These are phyloP conservation scores for Peromyscus aztecus DNA, from an alignment of 2,797 vertebrate genomes.

Conservation along the genomic window DNA sequence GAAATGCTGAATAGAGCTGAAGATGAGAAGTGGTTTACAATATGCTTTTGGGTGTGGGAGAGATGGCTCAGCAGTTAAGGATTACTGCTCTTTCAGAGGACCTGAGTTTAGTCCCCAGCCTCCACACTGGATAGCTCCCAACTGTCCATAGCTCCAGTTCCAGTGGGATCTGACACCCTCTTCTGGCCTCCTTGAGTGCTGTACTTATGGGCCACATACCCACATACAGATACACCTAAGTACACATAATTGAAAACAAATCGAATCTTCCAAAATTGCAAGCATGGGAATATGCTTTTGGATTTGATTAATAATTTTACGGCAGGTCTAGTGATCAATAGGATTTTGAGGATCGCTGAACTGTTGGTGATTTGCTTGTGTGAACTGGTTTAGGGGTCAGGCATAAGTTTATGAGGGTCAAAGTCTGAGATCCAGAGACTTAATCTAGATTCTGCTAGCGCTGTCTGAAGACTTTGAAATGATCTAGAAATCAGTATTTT, in stretches of 20 bases:
- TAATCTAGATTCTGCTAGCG: neutral
- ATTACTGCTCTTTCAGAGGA: neutral
- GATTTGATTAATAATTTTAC: conserved; percentile 10
- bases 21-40: conserved; percentile 7
- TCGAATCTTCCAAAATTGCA: neutral
- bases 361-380: neutral
- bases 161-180: neutral
- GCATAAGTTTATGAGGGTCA: neutral
- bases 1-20: conserved; percentile 49
- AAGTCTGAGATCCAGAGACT: neutral
- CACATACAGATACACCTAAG: neutral
- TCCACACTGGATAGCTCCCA: neutral
- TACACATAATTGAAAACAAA: neutral
- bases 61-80: neutral
- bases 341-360: neutral
- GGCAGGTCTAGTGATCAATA: neutral
- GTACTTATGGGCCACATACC: neutral
- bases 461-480: neutral
- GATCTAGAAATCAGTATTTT: conserved; percentile 18
- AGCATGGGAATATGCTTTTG: neutral
- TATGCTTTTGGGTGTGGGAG: neutral
- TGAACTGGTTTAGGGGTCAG: neutral
- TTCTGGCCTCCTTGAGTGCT: neutral
- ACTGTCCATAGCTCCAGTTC: neutral
- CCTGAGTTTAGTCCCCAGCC: neutral